Evolutionary conservation across 2,113 vertebrate species (phyloP).

Genomic region (Tachysurus vachellii): DNA sequence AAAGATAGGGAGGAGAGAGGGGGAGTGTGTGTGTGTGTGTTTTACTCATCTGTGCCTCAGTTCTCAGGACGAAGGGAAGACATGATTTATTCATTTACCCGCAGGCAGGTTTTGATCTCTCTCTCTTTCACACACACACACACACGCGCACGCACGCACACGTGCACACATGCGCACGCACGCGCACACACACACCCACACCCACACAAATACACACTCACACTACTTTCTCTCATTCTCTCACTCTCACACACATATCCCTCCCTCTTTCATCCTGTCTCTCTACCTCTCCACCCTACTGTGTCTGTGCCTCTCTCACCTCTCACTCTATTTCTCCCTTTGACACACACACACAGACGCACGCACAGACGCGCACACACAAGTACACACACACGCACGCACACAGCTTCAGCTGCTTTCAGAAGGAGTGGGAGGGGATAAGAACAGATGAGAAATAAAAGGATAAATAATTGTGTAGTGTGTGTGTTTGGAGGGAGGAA

Average conservation of each 20-base stretch:
- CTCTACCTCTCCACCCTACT: slow-evolving; percentile 39
- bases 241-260: not conserved
- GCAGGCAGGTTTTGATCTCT: slow-evolving; percentile 61
- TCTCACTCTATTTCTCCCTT: slow-evolving; percentile 41
- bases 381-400: slow-evolving; percentile 44
- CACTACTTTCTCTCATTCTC: slow-evolving; percentile 3
- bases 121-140: slow-evolving; percentile 39
- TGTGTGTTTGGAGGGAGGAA: slow-evolving; percentile 4
- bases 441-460: slow-evolving; percentile 39
- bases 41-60: slow-evolving; percentile 58
- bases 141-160: slow-evolving; percentile 30
- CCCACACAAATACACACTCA: not conserved
- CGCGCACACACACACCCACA: not conserved
- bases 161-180: slow-evolving; percentile 24
- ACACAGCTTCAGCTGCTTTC: slow-evolving; percentile 45
- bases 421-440: slow-evolving; percentile 7
- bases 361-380: slow-evolving; percentile 27
- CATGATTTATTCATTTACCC: slow-evolving; percentile 63
- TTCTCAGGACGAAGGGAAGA: slow-evolving; percentile 60
- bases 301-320: slow-evolving; percentile 49
- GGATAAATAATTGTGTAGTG: slow-evolving; percentile 36
- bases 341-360: slow-evolving; percentile 30
- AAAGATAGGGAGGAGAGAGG: slow-evolving; percentile 26
- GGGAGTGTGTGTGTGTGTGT: slow-evolving; percentile 37
- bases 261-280: slow-evolving; percentile 39